These are phyloP conservation scores for Melanostoma scalare DNA, from an alignment of 2,888 invertebrate species.

Conservation along the genomic window DNA sequence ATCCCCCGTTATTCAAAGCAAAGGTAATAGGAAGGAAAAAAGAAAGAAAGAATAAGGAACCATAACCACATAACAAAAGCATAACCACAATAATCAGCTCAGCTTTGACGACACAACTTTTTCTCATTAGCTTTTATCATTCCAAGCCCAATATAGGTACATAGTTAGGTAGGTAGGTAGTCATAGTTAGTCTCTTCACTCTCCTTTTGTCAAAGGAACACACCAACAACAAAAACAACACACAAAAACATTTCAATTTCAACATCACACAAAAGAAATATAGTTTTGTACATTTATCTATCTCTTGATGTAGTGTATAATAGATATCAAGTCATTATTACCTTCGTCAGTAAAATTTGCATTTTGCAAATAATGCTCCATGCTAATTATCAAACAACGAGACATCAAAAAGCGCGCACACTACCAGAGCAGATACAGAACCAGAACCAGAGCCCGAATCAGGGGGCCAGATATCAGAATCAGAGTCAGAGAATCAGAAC, in stretches of 20 bases:
- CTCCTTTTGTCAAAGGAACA: conserved; percentile 35
- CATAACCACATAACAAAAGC: conserved; percentile 42
- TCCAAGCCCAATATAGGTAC: conserved; percentile 25
- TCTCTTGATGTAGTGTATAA: not conserved
- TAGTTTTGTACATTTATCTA: not conserved
- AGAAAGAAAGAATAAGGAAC: conserved; percentile 16
- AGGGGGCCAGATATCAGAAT: not conserved
- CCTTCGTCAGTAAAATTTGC: conserved; percentile 53
- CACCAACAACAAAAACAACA: not conserved
- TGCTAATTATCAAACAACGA: conserved; percentile 68
- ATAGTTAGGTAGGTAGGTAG: not conserved
- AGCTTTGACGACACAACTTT: conserved; percentile 51
- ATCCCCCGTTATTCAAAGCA: conserved; percentile 1
- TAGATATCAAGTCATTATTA: conserved; percentile 23
- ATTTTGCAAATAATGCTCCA: conserved; percentile 68
- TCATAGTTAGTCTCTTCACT: not conserved
- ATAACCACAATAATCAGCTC: conserved; percentile 59
- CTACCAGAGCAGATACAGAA: not conserved
- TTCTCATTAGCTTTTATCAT: conserved; percentile 57
- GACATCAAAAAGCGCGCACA: conserved; percentile 57
- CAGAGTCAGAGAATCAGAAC: not conserved
- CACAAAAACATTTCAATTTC: conserved; percentile 37
- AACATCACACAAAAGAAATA: no score
- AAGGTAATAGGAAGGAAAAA: not conserved
- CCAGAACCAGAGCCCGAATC: conserved; percentile 6